These are phyloP conservation scores for Buathra laborator DNA, from an alignment of 2,888 invertebrate genomes.

Conservation along the genomic window DNA sequence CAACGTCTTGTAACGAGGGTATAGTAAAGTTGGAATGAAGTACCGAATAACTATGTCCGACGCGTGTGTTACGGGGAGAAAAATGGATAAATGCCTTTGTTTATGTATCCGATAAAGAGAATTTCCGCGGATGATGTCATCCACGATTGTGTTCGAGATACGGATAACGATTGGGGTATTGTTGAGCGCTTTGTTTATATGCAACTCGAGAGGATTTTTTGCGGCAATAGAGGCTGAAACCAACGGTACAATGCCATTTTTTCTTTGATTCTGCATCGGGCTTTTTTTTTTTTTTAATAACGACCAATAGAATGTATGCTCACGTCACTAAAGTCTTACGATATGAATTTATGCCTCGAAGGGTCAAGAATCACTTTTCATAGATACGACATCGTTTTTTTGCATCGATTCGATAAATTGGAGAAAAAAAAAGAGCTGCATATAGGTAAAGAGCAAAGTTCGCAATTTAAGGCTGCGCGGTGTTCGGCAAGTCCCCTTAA, in stretches of 20 bases:
- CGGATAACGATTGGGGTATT: neutral
- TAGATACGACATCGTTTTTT: slow-evolving; percentile 2
- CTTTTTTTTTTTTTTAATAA: too few relatives aligned
- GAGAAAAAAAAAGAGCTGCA: neutral
- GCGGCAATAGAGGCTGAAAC: too few relatives aligned
- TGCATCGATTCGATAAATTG: neutral
- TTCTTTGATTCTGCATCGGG: too few relatives aligned
- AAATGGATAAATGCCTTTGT: neutral
- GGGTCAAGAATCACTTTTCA: neutral
- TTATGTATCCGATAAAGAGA: neutral
- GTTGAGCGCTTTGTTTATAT: neutral
- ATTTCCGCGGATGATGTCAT: neutral
- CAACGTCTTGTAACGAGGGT: neutral
- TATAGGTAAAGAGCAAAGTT: neutral
- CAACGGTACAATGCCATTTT: too few relatives aligned
- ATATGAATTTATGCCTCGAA: neutral
- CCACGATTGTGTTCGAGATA: neutral
- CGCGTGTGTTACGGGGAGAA: neutral
- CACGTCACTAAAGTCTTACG: too few relatives aligned
- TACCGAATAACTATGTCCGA: slow-evolving; percentile 8
- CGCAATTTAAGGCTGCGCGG: neutral
- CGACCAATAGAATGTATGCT: too few relatives aligned
- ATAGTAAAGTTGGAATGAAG: slow-evolving; percentile 10
- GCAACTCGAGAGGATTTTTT: neutral
- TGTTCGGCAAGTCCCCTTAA: neutral